Percentiles rank a stretch among this genome's conserved stretches.
phyloP scores from a whole-genome alignment of 2,113 vertebrate species.

The Pachycephala philippinensis region DNA sequence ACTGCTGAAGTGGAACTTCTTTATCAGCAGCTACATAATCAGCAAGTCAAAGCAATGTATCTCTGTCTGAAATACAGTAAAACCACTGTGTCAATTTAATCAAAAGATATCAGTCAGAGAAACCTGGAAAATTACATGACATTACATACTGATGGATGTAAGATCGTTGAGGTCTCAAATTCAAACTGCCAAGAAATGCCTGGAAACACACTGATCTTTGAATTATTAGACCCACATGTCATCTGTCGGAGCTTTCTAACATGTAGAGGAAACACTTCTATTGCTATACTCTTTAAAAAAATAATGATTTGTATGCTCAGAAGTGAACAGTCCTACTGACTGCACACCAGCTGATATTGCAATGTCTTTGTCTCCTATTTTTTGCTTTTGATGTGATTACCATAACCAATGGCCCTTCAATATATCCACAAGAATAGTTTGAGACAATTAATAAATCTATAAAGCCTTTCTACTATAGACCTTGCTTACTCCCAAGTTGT shows the following conservation, averaged over 20 bases:
- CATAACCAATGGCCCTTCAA: background rate
- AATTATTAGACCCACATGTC: background rate
- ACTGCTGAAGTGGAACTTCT: conserved; percentile 28
- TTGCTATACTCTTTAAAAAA: background rate
- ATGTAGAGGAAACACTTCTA: background rate
- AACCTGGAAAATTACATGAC: background rate
- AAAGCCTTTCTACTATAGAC: background rate
- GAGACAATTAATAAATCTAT: background rate
- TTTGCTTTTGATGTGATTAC: background rate
- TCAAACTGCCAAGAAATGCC: background rate
- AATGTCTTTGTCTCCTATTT: background rate
- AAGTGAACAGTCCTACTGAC: background rate
- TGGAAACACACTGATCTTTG: background rate
- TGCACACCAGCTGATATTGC: background rate
- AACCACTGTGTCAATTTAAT: conserved; percentile 29
- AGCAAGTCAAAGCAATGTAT: background rate
- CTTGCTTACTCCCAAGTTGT: background rate
- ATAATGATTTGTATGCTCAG: background rate
- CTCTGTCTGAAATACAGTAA: background rate
- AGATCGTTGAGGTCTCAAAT: background rate
- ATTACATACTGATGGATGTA: background rate
- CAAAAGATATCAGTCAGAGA: background rate
- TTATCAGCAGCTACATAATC: conserved; percentile 21
- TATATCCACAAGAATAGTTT: background rate
- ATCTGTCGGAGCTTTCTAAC: background rate